Conservation (phyloP, 2,888 invertebrate genomes). For the Melinopterus prodromus region DNA sequence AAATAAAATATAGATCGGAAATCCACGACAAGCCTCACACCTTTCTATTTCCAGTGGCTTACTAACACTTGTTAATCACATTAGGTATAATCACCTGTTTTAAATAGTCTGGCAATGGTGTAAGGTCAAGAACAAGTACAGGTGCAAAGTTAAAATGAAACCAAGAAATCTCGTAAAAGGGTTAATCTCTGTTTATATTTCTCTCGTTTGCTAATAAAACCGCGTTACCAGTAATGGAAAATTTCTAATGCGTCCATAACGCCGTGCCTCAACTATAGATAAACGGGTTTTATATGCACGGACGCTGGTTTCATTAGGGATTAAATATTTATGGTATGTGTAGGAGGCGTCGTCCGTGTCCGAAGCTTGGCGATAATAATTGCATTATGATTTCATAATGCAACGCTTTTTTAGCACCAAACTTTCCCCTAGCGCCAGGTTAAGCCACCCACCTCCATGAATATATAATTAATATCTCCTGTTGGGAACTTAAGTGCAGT, state of each 20-base stretch:
- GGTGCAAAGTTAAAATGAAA: not conserved
- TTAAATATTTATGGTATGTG: conserved; percentile 18
- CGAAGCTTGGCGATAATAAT: conserved; percentile 1
- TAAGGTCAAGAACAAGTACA: not conserved
- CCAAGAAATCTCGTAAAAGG: not conserved
- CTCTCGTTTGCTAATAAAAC: not conserved
- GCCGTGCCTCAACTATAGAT: not conserved
- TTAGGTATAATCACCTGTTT: too few species aligned
- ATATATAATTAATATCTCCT: conserved; percentile 44
- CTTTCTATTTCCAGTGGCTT: too few species aligned
- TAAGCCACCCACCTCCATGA: conserved; percentile 41
- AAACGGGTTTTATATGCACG: not conserved
- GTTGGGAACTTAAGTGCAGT: conserved; percentile 41
- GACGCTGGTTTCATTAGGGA: conserved; percentile 1
- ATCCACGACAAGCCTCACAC: too few species aligned
- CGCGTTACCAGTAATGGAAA: not conserved
- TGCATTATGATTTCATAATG: conserved; percentile 9
- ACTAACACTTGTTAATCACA: too few species aligned
- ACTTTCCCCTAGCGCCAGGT: not conserved
- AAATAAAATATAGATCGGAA: too few species aligned
- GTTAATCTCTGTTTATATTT: not conserved
- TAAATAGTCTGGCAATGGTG: not conserved
- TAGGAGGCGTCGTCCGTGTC: not conserved
- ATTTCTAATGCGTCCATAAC: not conserved
- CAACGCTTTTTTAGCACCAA: conserved; percentile 5